These are phyloP conservation scores for Brachypalpus laphriformis DNA, from an alignment of 2,888 invertebrate species.

Conservation along the genomic window DNA sequence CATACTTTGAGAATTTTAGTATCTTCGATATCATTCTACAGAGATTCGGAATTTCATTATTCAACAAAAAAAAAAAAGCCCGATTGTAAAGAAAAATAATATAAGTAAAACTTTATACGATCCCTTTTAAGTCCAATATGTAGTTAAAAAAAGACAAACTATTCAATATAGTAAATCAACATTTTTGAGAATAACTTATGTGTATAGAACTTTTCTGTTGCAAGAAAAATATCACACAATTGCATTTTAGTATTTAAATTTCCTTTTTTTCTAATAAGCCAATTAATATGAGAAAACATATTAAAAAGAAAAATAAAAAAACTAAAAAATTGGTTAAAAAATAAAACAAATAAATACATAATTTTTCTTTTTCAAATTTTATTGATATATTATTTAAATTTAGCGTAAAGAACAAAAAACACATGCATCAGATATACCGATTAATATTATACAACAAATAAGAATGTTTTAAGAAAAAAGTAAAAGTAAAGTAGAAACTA, in stretches of 20 bases:
- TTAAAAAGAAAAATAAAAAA: constrained; percentile 14
- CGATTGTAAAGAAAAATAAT: no score
- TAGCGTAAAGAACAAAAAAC: constrained; percentile 29
- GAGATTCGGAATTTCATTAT: no score
- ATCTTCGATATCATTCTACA: no score
- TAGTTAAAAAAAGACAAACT: background rate
- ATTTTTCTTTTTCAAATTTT: constrained; percentile 11
- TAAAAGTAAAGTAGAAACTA: background rate
- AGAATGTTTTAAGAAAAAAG: constrained; percentile 12
- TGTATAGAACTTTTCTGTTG: background rate
- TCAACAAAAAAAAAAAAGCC: no score
- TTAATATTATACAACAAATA: constrained; percentile 23
- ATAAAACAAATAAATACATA: constrained; percentile 16
- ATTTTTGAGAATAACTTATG: background rate
- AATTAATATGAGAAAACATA: constrained; percentile 14
- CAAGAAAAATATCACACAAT: constrained; percentile 43
- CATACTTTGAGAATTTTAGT: no score
- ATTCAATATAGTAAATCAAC: background rate
- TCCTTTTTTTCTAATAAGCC: constrained; percentile 7
- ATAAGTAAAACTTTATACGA: no score
- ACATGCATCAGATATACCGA: constrained; percentile 20
- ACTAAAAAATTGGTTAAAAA: constrained; percentile 12
- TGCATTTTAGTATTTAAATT: constrained; percentile 35
- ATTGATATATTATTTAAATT: constrained; percentile 26
- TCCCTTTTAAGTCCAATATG: no score